Conservation (phyloP, 2,113 vertebrate genomes). For the Spizaetus ornatus region DNA sequence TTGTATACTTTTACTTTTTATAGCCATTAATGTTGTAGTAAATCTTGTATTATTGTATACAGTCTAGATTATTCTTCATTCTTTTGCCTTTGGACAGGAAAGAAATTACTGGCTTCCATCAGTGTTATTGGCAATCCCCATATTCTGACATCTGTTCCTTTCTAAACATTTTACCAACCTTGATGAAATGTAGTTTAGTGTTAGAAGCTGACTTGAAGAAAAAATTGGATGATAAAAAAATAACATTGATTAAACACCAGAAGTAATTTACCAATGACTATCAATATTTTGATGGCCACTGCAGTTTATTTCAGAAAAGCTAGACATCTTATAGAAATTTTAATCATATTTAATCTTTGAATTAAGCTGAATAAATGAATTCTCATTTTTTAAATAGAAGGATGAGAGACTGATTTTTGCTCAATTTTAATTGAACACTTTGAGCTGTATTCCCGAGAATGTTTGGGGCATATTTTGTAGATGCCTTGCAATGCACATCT, state of each 20-base stretch:
- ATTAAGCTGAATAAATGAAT: slow-evolving; percentile 68
- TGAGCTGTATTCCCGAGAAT: background rate
- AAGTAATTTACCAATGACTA: slow-evolving; percentile 69
- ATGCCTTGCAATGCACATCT: background rate
- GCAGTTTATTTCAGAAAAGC: slow-evolving; percentile 63
- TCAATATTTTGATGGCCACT: slow-evolving; percentile 67
- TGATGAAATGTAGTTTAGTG: slow-evolving; percentile 82
- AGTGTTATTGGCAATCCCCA: slow-evolving; percentile 86
- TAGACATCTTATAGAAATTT: slow-evolving; percentile 65
- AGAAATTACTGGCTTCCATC: slow-evolving; percentile 90
- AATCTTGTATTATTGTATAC: slow-evolving; percentile 70
- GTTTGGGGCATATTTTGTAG: slow-evolving; percentile 41
- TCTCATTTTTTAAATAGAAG: slow-evolving; percentile 56
- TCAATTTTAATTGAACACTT: slow-evolving; percentile 66
- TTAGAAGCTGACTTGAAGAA: slow-evolving; percentile 70
- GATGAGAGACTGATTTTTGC: slow-evolving; percentile 28
- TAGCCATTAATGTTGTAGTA: slow-evolving; percentile 69
- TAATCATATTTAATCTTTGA: slow-evolving; percentile 71
- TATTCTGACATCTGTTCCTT: slow-evolving; percentile 95
- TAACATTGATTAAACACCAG: slow-evolving; percentile 71
- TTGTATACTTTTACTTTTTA: slow-evolving; percentile 69
- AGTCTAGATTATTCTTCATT: slow-evolving; percentile 79
- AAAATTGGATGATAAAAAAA: slow-evolving; percentile 72
- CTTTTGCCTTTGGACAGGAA: slow-evolving; percentile 88
- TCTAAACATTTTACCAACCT: slow-evolving; percentile 93